Evolutionary conservation across 2,888 invertebrate genomes (phyloP), one percentile per base, ranked within the genome.

Genomic region (Clusia tigrina): DNA sequence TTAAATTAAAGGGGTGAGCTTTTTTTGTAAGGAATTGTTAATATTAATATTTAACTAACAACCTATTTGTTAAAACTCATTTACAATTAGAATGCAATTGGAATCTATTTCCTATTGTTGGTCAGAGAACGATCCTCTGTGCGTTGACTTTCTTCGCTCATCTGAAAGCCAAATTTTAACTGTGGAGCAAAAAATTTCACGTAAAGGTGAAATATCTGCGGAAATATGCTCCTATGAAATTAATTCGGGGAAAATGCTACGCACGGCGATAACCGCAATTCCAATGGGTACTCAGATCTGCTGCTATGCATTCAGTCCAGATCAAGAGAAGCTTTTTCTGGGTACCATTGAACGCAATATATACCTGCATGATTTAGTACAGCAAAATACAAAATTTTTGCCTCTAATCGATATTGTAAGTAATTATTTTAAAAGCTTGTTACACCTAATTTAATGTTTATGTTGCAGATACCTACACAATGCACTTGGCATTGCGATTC

Each of bases 111-210:
- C 93, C 55, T 94, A 91, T 77, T 91, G 92, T 74, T 91, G 93
- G 83, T 90, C 95, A 37, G 95, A 96, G 81, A 92, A 91, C 81
- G 95, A 95, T 84, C 94, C 95, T 0, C 82, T 95, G n/a, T 88
- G 89, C 77, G 91, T 94, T 26, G 88, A 90, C 71, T 89, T 95
- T 74, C 90, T 95, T 73, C 87, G 88, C 67, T 86, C 88, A 59
- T 87, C 89, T 69, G 88, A 90, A 62, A 89, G 90, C 79, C 85
- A 90, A 70, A 86, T 92, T 71, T 88, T 93, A 82, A 89, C 91
- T 67, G 86, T 96, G 51, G 95, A 96, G 80, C 95, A 96, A 82
- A 90, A 91, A 74, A 89, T 91, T 17, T 89, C 90, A 0, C 86
- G 89, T 61, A 89, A 90, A 80, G 88, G 88, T 1, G 89, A 89